A percentile compares a stretch with the other conserved stretches of the same genome.
Conservation (phyloP, 2,888 invertebrate species). For the Rhopalosiphum nymphaeae region DNA sequence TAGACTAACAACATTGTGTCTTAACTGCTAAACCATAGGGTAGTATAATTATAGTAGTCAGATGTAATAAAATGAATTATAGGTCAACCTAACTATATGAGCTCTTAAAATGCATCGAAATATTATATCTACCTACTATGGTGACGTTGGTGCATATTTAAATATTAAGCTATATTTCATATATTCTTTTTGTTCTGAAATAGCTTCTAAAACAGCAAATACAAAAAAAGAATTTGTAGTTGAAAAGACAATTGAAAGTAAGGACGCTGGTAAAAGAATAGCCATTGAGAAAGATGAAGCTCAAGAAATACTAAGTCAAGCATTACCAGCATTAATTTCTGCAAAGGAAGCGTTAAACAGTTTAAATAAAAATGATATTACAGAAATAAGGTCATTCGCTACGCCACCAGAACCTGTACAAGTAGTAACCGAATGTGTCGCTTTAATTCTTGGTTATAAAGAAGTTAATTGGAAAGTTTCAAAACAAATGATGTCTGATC, state of each 20-base stretch:
- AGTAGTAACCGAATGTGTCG: conserved; percentile 90
- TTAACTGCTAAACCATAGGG: background rate
- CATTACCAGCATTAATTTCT: conserved; percentile 86
- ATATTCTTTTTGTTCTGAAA: background rate
- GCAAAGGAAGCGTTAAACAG: conserved; percentile 85
- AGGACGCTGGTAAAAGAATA: conserved; percentile 80
- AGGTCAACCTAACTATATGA: background rate
- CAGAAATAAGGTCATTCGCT: conserved; percentile 77
- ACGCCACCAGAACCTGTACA: conserved; percentile 72
- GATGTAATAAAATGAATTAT: background rate
- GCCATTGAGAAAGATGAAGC: conserved; percentile 87
- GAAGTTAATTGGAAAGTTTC: conserved; percentile 93
- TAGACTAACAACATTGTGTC: background rate
- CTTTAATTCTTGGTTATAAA: conserved; percentile 84
- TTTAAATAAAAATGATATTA: conserved; percentile 90
- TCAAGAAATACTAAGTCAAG: conserved; percentile 83
- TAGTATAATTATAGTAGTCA: background rate
- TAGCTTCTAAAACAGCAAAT: conserved; percentile 52
- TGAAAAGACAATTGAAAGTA: conserved; percentile 84
- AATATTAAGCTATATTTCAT: background rate
- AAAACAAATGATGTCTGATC: conserved; percentile 92
- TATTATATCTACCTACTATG: background rate
- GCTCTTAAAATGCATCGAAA: background rate
- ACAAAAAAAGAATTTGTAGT: conserved; percentile 75
- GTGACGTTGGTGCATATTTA: background rate